Evolutionary conservation across 2,797 vertebrate species (phyloP).

Genomic region (Tadarida brasiliensis): DNA sequence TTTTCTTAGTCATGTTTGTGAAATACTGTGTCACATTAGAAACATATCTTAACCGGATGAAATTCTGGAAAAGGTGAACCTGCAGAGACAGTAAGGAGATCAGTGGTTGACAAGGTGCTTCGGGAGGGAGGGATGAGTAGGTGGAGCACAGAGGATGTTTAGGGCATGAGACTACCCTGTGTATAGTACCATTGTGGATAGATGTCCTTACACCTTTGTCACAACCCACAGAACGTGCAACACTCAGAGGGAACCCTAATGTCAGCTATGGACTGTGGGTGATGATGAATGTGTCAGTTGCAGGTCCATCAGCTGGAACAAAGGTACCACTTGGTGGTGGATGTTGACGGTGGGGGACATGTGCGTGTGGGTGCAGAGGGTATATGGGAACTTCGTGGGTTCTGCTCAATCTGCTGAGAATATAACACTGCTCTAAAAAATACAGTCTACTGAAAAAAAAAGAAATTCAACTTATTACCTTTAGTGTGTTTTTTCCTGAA

Average conservation of each 20-base stretch:
- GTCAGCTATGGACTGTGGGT: background rate
- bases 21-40: background rate
- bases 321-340: background rate
- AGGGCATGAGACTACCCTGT: background rate
- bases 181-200: background rate
- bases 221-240: background rate
- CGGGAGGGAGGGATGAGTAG: background rate
- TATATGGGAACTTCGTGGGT: background rate
- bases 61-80: background rate
- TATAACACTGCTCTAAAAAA: conserved; percentile 2
- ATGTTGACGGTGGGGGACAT: background rate
- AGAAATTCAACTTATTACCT: background rate
- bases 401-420: background rate
- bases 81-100: background rate
- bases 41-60: background rate
- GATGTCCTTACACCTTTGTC: background rate
- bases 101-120: background rate
- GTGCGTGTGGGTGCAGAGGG: background rate
- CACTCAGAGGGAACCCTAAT: background rate
- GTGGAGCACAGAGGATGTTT: background rate
- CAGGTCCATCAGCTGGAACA: background rate
- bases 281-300: background rate
- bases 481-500: conserved; percentile 35
- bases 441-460: background rate
- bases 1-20: conserved; percentile 51